phyloP scores from a whole-genome alignment of 2,888 invertebrate species.

The Caenorhabditis plicata region DNA sequence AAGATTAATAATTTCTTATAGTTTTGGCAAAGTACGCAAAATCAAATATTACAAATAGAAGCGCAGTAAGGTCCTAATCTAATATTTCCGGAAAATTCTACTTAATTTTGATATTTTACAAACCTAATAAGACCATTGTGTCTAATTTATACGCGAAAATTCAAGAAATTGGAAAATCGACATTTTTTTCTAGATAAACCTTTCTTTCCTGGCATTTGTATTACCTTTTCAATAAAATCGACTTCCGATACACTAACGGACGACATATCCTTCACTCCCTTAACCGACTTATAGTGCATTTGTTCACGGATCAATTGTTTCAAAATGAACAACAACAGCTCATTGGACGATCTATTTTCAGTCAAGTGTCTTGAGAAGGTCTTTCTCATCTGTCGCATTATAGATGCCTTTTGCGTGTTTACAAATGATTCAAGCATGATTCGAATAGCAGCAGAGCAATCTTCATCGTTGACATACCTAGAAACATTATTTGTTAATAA shows the following conservation, averaged over 20 bases:
- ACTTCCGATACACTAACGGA: conserved; percentile 81
- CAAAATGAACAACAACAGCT: conserved; percentile 88
- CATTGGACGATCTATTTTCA: conserved; percentile 93
- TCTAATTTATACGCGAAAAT: too few species aligned
- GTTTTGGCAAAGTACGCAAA: too few species aligned
- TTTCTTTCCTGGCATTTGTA: conserved; percentile 25
- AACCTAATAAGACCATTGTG: too few species aligned
- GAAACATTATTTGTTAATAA: background rate
- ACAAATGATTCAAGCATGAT: conserved; percentile 98
- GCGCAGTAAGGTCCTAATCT: too few species aligned
- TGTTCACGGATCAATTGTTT: conserved; percentile 75
- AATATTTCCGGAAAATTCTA: too few species aligned
- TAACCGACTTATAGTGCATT: conserved; percentile 44
- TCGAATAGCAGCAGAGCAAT: conserved; percentile 94
- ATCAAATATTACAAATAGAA: too few species aligned
- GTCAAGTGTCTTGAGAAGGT: conserved; percentile 85
- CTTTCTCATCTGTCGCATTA: conserved; percentile 89
- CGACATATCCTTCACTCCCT: conserved; percentile 61
- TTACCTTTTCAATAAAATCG: conserved; percentile 79
- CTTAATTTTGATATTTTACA: too few species aligned
- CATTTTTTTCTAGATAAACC: background rate
- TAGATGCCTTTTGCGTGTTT: conserved; percentile 95
- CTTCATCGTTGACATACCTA: conserved; percentile 76
- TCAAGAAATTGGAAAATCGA: too few species aligned
- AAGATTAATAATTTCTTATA: too few species aligned